These are phyloP conservation scores for Prunella fulvescens DNA, from an alignment of 2,113 vertebrate genomes.

Conservation along the genomic window DNA sequence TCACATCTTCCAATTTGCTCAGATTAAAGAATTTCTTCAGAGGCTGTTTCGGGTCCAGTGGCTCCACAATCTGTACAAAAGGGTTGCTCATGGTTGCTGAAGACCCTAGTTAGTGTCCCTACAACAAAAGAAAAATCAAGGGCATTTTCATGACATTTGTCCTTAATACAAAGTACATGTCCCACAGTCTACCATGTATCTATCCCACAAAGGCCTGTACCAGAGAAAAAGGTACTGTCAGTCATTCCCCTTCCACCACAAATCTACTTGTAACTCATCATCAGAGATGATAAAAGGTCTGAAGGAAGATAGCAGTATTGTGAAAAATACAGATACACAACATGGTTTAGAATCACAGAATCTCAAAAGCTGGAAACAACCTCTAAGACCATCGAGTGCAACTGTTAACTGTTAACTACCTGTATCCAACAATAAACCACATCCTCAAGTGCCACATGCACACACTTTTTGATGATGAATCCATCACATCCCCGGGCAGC, in stretches of 20 bases:
- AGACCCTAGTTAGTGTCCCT: constrained; percentile 16
- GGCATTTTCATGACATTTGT: not conserved
- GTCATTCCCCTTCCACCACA: not conserved
- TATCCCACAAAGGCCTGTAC: not conserved
- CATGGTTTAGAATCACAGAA: not conserved
- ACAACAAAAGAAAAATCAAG: not conserved
- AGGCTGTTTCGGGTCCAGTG: constrained; percentile 78
- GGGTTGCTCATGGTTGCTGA: constrained; percentile 80
- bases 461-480: not conserved
- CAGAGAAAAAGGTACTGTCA: not conserved
- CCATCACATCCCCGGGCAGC: not conserved
- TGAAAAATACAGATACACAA: not conserved
- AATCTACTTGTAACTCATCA: not conserved
- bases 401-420: not conserved
- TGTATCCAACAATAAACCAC: accelerated
- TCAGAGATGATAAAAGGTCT: not conserved
- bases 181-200: not conserved
- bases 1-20: constrained; percentile 80
- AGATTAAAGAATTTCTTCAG: constrained; percentile 89
- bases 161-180: accelerated
- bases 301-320: not conserved
- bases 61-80: constrained; percentile 80
- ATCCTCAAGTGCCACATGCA: too few relatives aligned
- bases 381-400: not conserved
- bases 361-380: not conserved